phyloP scores from a whole-genome alignment of 2,797 vertebrate genomes.

The Dromococcyx pavoninus region DNA sequence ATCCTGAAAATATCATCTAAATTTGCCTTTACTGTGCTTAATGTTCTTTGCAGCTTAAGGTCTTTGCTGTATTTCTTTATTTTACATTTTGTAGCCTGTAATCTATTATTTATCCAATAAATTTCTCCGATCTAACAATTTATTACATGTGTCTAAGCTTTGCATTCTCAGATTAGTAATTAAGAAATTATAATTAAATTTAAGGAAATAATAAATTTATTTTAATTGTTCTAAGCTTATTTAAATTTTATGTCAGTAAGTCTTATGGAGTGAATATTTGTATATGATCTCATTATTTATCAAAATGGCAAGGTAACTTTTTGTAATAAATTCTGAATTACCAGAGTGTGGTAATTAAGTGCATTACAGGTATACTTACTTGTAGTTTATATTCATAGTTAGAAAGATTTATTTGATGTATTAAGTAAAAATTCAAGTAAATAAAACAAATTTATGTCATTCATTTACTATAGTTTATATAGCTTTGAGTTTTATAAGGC shows the following conservation, averaged over 20 bases:
- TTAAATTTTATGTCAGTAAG: background rate
- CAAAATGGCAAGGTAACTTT: background rate
- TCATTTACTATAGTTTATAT: background rate
- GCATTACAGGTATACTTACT: background rate
- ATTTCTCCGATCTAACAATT: background rate
- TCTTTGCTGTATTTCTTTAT: background rate
- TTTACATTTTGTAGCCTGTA: background rate
- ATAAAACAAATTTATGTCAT: background rate
- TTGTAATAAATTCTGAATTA: background rate
- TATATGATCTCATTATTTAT: background rate
- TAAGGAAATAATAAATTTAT: background rate
- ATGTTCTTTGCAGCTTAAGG: background rate
- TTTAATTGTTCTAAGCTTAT: background rate
- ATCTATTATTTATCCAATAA: background rate
- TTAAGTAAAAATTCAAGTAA: background rate
- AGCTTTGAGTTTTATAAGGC: background rate
- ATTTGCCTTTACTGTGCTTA: background rate
- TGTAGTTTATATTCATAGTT: background rate
- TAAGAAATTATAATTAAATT: background rate
- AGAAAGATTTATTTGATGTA: background rate
- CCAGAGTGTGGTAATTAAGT: background rate
- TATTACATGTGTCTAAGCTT: background rate
- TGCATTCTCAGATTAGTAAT: background rate
- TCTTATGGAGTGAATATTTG: background rate
- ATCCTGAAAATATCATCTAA: background rate